Percentiles rank a stretch among this genome's conserved stretches.
Evolutionary conservation across 2,113 vertebrate species (phyloP).

Genomic region (Fregata magnificens): DNA sequence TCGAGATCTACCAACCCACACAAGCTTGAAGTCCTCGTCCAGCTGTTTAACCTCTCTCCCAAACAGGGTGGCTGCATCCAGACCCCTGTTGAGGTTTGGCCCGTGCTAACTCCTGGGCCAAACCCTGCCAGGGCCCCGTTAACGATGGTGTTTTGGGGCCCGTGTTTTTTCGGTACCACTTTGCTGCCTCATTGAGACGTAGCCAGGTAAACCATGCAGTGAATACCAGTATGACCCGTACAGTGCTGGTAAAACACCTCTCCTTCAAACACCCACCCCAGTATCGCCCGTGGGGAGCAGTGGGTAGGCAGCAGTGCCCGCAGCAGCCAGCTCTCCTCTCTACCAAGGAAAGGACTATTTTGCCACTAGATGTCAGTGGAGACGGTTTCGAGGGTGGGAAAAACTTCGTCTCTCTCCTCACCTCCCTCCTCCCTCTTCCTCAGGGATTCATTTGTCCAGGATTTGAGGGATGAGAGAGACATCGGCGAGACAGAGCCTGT

Average conservation of each 20-base stretch:
- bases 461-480: background rate
- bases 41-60: background rate
- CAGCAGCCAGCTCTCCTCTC: background rate
- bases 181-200: background rate
- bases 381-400: background rate
- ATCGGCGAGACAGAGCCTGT: background rate
- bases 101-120: background rate
- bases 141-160: accelerated
- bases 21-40: background rate
- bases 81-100: background rate
- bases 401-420: background rate
- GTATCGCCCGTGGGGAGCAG: background rate
- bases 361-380: slow-evolving; percentile 54
- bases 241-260: background rate
- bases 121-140: no score
- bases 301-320: accelerated
- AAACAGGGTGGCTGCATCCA: background rate
- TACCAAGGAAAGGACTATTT: background rate
- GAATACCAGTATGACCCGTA: background rate
- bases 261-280: background rate
- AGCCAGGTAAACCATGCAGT: background rate
- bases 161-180: accelerated
- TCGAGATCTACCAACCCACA: background rate
- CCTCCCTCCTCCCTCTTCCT: background rate
- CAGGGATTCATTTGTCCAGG: background rate